phyloP scores from a whole-genome alignment of 2,113 vertebrate genomes.

The Gasterosteus aculeatus region DNA sequence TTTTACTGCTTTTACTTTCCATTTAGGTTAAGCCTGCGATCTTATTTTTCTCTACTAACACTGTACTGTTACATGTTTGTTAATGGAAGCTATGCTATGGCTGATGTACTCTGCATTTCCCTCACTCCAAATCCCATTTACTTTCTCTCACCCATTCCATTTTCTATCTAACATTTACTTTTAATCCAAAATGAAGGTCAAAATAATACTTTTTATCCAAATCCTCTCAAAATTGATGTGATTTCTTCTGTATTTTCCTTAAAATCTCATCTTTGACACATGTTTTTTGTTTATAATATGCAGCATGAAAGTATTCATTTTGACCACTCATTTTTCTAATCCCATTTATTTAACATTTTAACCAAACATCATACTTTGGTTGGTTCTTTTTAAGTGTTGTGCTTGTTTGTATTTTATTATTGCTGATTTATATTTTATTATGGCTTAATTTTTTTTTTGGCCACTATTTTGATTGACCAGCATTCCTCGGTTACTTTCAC shows the following conservation, averaged over 20 bases:
- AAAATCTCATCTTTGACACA: background rate
- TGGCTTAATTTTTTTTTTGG: conserved; percentile 73
- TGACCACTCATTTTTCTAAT: background rate
- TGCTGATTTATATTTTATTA: conserved; percentile 75
- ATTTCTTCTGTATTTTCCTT: background rate
- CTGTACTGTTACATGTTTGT: conserved; percentile 51
- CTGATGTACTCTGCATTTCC: conserved; percentile 74
- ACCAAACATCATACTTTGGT: conserved; percentile 65
- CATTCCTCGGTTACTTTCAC: conserved; percentile 15
- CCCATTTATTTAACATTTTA: conserved; percentile 21
- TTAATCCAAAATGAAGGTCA: conserved; percentile 23
- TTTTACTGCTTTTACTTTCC: background rate
- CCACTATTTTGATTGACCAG: background rate
- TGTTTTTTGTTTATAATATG: conserved; percentile 5
- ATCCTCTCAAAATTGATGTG: background rate
- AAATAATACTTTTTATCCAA: conserved; percentile 39
- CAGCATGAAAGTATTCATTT: conserved; percentile 39
- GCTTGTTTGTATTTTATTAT: conserved; percentile 69
- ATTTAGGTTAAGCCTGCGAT: conserved; percentile 40
- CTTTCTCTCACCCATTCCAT: conserved; percentile 37
- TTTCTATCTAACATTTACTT: background rate
- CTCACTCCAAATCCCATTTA: conserved; percentile 72
- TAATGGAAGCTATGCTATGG: conserved; percentile 84
- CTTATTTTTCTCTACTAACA: conserved; percentile 63
- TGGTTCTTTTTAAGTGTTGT: conserved; percentile 25